Percentiles rank a stretch among this genome's conserved stretches.
These are phyloP conservation scores for Hirundo rustica DNA, from an alignment of 2,797 vertebrate species.

Conservation along the genomic window DNA sequence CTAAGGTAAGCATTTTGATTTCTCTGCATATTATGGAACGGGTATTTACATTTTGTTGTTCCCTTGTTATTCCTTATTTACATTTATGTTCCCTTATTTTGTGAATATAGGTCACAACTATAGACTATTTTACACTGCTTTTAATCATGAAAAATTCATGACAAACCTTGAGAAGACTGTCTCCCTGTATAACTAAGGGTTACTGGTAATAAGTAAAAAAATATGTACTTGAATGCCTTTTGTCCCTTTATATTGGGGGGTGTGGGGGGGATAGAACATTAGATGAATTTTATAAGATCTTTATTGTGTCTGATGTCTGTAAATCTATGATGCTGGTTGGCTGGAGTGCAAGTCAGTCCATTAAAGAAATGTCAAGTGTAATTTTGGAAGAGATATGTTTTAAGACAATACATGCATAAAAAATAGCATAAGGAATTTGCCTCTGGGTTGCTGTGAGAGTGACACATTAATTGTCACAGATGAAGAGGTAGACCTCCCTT, in stretches of 20 bases:
- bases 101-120: conserved; percentile 42
- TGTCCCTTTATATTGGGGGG: neutral
- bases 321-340: neutral
- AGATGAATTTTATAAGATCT: neutral
- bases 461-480: conserved; percentile 60
- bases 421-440: conserved; percentile 57
- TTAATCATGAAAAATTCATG: conserved; percentile 30
- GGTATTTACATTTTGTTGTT: conserved; percentile 11
- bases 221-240: neutral
- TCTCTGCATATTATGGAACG: neutral
- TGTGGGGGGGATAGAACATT: neutral
- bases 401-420: conserved; percentile 59
- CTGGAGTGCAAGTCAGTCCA: conserved; percentile 8
- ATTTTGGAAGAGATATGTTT: conserved; percentile 52
- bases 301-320: neutral
- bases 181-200: neutral
- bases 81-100: neutral
- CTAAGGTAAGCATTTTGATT: conserved; percentile 10
- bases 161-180: neutral
- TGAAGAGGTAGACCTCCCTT: conserved; percentile 48
- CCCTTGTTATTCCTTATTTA: conserved; percentile 9
- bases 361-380: conserved; percentile 52
- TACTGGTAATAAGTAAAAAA: neutral
- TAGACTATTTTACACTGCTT: neutral
- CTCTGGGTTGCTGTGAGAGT: conserved; percentile 36